phyloP scores from a whole-genome alignment of 2,888 invertebrate genomes.

The Noctua fimbriata region DNA sequence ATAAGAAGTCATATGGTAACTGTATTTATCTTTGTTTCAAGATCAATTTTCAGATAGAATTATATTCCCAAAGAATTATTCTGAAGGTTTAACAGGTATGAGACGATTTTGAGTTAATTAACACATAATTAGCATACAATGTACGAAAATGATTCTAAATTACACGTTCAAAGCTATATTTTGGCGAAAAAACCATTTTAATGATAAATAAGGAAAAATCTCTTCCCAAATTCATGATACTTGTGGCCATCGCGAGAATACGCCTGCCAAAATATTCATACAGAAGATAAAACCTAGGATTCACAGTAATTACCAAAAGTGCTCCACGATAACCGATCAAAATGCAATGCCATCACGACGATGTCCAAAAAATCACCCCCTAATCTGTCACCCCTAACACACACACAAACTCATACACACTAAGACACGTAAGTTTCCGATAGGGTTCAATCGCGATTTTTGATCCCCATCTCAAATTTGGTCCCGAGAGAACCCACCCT shows the following conservation, averaged over 20 bases:
- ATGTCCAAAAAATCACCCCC: conserved; percentile 69
- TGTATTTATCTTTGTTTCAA: neutral
- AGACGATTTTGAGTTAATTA: neutral
- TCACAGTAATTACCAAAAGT: conserved; percentile 5
- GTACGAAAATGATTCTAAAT: neutral
- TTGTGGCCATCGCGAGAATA: neutral
- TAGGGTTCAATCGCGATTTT: conserved; percentile 79
- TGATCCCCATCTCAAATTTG: conserved; percentile 83
- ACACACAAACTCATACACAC: conserved; percentile 60
- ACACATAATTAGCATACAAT: conserved; percentile 6
- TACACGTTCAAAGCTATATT: neutral
- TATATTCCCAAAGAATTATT: neutral
- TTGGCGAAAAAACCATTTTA: neutral
- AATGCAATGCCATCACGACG: conserved; percentile 58
- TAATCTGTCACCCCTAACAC: conserved; percentile 68
- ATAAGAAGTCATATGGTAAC: conserved; percentile 30
- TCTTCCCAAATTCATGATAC: neutral
- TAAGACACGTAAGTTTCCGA: conserved; percentile 63
- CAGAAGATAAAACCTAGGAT: neutral
- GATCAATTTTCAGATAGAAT: neutral
- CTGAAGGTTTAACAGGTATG: neutral
- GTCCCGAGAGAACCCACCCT: conserved; percentile 84
- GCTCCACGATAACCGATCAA: conserved; percentile 52
- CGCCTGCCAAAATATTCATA: neutral
- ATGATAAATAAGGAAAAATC: neutral